Evolutionary conservation across 2,797 vertebrate species (phyloP).

Genomic region (Lindbergichthys nudifrons): DNA sequence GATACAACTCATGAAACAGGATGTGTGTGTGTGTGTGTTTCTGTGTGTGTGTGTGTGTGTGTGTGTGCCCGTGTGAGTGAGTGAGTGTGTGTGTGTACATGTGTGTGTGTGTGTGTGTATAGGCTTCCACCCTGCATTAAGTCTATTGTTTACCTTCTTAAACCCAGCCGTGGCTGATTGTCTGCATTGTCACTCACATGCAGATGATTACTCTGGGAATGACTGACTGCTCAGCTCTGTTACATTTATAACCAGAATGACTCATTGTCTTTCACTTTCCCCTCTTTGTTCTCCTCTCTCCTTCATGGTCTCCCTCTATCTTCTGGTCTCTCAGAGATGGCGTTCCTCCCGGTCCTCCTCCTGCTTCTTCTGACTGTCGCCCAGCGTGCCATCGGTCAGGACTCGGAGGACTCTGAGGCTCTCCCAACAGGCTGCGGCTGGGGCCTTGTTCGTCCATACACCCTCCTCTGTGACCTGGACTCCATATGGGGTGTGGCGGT

Average conservation of each 20-base stretch:
- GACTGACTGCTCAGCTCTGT: constrained; percentile 47
- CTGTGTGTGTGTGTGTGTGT: no score
- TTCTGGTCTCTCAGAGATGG: constrained; percentile 76
- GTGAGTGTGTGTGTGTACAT: constrained; percentile 41
- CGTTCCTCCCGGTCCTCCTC: constrained; percentile 69
- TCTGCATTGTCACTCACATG: constrained; percentile 54
- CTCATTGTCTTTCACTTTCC: constrained; percentile 37
- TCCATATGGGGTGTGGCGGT: constrained; percentile 95
- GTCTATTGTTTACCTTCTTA: constrained; percentile 61
- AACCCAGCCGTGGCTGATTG: constrained; percentile 61
- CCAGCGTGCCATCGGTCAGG: constrained; percentile 69
- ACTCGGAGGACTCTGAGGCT: constrained; percentile 84
- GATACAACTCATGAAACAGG: constrained; percentile 26
- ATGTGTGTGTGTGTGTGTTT: constrained; percentile 47
- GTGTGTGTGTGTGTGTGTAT: constrained; percentile 40
- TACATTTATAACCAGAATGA: constrained; percentile 51
- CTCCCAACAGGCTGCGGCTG: constrained; percentile 92
- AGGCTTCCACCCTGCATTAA: constrained; percentile 51
- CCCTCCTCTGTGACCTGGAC: constrained; percentile 95
- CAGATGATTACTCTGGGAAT: constrained; percentile 51
- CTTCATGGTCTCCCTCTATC: constrained; percentile 32
- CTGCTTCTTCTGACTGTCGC: constrained; percentile 84
- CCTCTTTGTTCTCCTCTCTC: constrained; percentile 8
- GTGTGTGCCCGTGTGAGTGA: constrained; percentile 41
- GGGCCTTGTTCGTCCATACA: constrained; percentile 90